These are phyloP conservation scores for Hypotaenidia philippensis DNA, from an alignment of 2,797 vertebrate species.

Conservation along the genomic window DNA sequence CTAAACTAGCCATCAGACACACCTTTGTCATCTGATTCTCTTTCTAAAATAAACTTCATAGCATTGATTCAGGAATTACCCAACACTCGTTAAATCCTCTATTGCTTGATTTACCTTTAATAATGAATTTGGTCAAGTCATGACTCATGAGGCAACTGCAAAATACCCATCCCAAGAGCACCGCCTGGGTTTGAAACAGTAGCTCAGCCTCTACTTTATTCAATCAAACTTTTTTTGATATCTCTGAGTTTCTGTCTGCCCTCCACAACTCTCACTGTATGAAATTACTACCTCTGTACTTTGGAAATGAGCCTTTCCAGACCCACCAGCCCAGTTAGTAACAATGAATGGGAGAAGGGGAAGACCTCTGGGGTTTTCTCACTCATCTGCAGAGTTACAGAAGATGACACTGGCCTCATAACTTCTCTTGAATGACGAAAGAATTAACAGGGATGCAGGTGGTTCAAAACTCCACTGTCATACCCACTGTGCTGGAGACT, in stretches of 20 bases:
- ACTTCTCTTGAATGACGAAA: not conserved
- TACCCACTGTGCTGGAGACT: not conserved
- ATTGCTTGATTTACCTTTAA: not conserved
- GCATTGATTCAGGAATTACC: not conserved
- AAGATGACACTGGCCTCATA: not conserved
- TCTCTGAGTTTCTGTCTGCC: not conserved
- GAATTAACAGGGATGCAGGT: not conserved
- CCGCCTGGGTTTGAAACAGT: not conserved
- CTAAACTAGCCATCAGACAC: not conserved
- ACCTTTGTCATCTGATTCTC: not conserved
- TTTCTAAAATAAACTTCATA: not conserved
- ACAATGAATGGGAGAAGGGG: not conserved
- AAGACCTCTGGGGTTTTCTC: not conserved
- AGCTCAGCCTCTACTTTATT: not conserved
- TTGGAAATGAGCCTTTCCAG: not conserved
- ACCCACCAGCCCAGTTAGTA: not conserved
- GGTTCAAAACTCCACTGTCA: not conserved
- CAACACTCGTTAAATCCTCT: slow-evolving; percentile 1
- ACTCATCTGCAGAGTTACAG: not conserved
- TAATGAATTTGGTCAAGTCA: not conserved
- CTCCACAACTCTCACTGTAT: not conserved
- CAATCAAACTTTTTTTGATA: not conserved
- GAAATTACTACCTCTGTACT: not conserved
- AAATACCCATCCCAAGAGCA: not conserved
- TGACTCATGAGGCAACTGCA: not conserved